These are phyloP conservation scores for Macropodus opercularis DNA, from an alignment of 2,797 vertebrate species.

Conservation along the genomic window DNA sequence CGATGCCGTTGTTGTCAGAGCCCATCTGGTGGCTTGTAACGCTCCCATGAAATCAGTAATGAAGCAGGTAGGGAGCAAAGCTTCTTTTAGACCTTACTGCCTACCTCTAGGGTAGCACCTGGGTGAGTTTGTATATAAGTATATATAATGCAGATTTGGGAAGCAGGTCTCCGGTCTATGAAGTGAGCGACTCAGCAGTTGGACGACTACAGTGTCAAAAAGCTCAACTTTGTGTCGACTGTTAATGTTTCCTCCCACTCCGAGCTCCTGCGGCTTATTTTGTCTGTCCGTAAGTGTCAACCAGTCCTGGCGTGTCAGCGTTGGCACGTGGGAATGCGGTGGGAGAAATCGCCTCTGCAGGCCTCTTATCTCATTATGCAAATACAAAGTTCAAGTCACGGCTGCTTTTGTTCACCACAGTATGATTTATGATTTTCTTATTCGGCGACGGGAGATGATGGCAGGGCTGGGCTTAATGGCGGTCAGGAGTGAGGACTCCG, in stretches of 20 bases:
- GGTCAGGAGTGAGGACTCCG: constrained; percentile 2
- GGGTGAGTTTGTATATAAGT: constrained; percentile 7
- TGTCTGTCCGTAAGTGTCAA: constrained; percentile 8
- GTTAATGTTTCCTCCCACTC: constrained; percentile 14
- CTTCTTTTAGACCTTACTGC: constrained; percentile 37
- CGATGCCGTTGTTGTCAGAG: constrained; percentile 75
- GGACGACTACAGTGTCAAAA: neutral
- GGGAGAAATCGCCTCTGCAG: constrained; percentile 50
- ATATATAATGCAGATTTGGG: constrained; percentile 9
- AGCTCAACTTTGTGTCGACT: neutral
- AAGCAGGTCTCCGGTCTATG: neutral
- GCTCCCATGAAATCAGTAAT: constrained; percentile 72
- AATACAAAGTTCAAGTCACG: constrained; percentile 75
- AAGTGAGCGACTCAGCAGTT: constrained; percentile 12
- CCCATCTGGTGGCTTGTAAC: constrained; percentile 81
- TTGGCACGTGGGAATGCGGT: constrained; percentile 3
- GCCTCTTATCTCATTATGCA: constrained; percentile 76
- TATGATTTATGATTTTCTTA: constrained; percentile 70
- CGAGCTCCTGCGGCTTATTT: constrained; percentile 1
- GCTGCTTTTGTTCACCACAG: constrained; percentile 59
- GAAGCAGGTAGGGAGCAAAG: constrained; percentile 69
- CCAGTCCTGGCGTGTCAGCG: constrained; percentile 9
- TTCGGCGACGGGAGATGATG: constrained; percentile 41
- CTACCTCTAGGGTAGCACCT: constrained; percentile 53
- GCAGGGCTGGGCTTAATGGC: constrained; percentile 20